phyloP scores from a whole-genome alignment of 2,888 invertebrate species.

The Biston betularia region DNA sequence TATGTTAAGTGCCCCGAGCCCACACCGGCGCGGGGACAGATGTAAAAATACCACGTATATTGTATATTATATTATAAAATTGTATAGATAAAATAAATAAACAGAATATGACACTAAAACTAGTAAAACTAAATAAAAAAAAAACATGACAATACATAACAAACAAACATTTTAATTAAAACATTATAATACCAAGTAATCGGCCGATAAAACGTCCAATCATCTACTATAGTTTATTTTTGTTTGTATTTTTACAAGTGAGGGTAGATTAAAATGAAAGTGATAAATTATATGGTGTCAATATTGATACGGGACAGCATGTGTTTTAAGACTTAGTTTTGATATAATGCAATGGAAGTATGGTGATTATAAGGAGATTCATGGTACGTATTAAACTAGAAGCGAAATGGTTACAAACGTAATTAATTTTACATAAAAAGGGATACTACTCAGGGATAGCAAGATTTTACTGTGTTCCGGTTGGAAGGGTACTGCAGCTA shows the following conservation, averaged over 20 bases:
- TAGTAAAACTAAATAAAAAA: no score
- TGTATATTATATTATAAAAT: no score
- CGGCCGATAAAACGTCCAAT: constrained; percentile 22
- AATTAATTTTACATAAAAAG: no score
- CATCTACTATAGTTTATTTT: constrained; percentile 4
- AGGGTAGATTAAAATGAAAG: constrained; percentile 40
- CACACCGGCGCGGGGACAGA: no score
- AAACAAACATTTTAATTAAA: background rate
- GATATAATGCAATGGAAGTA: constrained; percentile 65
- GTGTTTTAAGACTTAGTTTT: constrained; percentile 46
- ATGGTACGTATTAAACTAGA: constrained; percentile 62
- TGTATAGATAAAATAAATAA: no score
- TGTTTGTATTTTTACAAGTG: constrained; percentile 20
- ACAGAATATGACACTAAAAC: no score
- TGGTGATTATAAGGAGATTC: constrained; percentile 76
- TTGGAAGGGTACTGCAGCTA: no score
- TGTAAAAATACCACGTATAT: no score
- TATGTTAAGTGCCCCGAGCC: no score
- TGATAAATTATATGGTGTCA: constrained; percentile 20
- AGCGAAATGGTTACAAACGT: background rate
- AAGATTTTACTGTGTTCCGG: no score
- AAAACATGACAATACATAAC: no score
- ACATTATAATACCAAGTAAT: background rate
- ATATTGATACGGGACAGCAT: constrained; percentile 18
- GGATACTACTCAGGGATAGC: no score